These are phyloP conservation scores for Eudasyphora cyanicolor DNA, from an alignment of 2,888 invertebrate species.

Conservation along the genomic window DNA sequence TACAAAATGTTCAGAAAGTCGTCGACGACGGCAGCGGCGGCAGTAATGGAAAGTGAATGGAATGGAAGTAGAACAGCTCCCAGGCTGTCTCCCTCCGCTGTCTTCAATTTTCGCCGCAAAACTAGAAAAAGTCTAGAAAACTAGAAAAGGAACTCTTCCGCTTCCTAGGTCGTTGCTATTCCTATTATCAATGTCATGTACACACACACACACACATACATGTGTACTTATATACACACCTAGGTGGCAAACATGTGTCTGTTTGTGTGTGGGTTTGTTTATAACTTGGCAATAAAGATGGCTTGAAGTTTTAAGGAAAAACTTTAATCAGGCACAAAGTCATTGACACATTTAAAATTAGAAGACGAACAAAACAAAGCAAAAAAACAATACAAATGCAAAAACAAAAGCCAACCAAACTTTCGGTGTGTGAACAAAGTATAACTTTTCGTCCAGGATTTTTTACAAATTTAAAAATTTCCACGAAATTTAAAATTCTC, in stretches of 20 bases:
- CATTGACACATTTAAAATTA: slow-evolving; percentile 62
- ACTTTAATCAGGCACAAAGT: slow-evolving; percentile 65
- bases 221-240: neutral
- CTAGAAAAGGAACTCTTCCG: slow-evolving; percentile 39
- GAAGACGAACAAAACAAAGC: neutral
- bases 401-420: neutral
- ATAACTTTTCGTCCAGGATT: neutral
- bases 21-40: slow-evolving; percentile 40
- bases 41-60: slow-evolving; percentile 64
- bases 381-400: neutral
- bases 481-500: neutral
- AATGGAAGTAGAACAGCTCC: slow-evolving; percentile 47
- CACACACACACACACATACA: neutral
- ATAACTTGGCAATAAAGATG: slow-evolving; percentile 45
- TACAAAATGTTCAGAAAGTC: slow-evolving; percentile 36
- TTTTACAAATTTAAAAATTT: slow-evolving; percentile 40
- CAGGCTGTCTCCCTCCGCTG: slow-evolving; percentile 34
- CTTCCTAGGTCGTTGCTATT: slow-evolving; percentile 52
- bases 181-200: slow-evolving; percentile 54
- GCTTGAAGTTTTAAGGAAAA: slow-evolving; percentile 34
- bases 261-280: slow-evolving; percentile 15
- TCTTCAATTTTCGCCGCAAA: slow-evolving; percentile 59
- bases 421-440: slow-evolving; percentile 11
- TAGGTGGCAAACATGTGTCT: neutral
- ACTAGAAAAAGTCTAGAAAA: slow-evolving; percentile 59